phyloP scores from a whole-genome alignment of 2,113 vertebrate genomes.

The Eudorcas thomsonii region DNA sequence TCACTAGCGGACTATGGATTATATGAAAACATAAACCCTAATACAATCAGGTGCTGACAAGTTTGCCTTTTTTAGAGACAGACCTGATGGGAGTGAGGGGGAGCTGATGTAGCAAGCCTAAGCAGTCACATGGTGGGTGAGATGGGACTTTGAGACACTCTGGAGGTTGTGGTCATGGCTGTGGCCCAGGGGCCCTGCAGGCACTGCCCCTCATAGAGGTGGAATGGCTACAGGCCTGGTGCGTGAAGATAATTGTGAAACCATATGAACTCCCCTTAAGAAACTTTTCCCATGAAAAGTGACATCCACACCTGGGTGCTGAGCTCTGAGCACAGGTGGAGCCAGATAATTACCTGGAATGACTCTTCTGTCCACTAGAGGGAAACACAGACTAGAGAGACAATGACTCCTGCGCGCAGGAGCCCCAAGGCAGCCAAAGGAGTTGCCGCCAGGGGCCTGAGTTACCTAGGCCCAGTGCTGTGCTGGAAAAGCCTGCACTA shows the following conservation, averaged over 20 bases:
- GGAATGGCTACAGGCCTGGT: background rate
- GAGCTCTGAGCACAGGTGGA: conserved; percentile 1
- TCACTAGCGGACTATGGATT: background rate
- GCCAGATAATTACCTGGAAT: conserved; percentile 39
- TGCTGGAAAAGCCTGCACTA: too few relatives aligned
- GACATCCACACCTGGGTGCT: background rate
- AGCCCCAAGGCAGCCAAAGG: background rate
- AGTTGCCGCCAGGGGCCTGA: background rate
- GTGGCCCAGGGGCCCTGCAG: background rate
- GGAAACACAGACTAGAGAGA: conserved; percentile 67
- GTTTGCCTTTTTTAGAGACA: background rate
- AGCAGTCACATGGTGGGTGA: background rate
- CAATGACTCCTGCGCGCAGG: rapidly evolving
- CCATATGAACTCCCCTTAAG: background rate
- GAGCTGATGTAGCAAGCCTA: background rate
- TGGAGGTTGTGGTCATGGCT: background rate
- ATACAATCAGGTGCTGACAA: background rate
- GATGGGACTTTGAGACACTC: background rate
- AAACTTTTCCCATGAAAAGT: background rate
- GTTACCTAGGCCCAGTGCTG: background rate
- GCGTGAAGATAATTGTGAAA: background rate
- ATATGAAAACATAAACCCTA: background rate
- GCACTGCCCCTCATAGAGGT: background rate
- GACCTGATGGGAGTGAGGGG: background rate
- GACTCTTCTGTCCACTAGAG: conserved; percentile 71